Evolutionary conservation across 2,113 vertebrate genomes (phyloP), one percentile per base, ranked within the genome.

Genomic region (Gobiocypris rarus): DNA sequence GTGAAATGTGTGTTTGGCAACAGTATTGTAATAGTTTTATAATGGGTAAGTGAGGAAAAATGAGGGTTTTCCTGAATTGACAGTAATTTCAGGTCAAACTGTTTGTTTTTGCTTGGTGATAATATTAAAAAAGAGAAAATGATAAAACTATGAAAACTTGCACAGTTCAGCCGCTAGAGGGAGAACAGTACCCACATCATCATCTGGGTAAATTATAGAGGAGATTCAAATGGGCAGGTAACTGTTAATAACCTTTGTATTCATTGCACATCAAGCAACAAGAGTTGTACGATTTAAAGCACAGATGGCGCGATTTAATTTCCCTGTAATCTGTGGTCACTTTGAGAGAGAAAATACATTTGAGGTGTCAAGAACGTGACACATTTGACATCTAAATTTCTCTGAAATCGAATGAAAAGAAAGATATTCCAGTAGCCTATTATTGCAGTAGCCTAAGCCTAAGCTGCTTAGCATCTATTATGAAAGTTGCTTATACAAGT

Each of bases 91-190:
- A 52, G 15, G 50, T 17, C 15, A 17, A 52, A 52, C 50, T 52
- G 15, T 31, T 31, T 31, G 3, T 31, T 31, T 31, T 31, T 31
- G 31, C 5, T 17, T 52, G 5, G 1, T 52, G 15, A 6, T 50
- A 15, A 50, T 50, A 50, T 50, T 50, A n/a, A 52, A 52, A 52
- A 17, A 52, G 50, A 17, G 52, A 54, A 19, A 8, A 54, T 8
- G 2, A 54, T 54, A 1, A 22, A 19, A 8, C 5, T 19, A 54
- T 54, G 17, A 7, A 19, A 54, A 41, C 41, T 74, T 41, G n/a
- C 19, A 41, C 1, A 41, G 10, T 70, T 5, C 24, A 45, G 61
- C 80, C 80, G 71, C 85, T 83, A 86, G 85, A 77, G 85, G 85
- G 85, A 48, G 67, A 28, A 71, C 56, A 77, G 63, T 41, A 26